A percentile compares a stretch with the other conserved stretches of the same genome.
Conservation (phyloP, 53 echinoderm and acorn worm genomes). For the Patiria pectinifera region DNA sequence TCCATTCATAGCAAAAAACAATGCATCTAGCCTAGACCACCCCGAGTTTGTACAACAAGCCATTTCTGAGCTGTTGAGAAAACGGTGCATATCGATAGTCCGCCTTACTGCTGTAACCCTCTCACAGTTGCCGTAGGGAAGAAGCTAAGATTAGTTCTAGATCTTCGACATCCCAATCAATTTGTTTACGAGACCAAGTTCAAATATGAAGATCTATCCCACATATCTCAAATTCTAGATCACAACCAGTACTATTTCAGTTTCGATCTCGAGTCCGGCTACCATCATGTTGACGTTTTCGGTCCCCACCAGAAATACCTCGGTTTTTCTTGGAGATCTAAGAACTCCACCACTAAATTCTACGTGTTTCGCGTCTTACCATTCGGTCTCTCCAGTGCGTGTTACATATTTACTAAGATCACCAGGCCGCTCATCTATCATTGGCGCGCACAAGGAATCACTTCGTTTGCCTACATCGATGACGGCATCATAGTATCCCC, state of each 20-base stretch:
- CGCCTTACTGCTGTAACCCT: constrained; percentile 54
- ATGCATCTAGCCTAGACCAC: constrained; percentile 29
- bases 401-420: constrained; percentile 56
- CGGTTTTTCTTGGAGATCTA: constrained; percentile 60
- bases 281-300: constrained; percentile 47
- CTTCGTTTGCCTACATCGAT: constrained; percentile 46
- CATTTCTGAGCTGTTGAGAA: constrained; percentile 3
- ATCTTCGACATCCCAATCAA: constrained; percentile 62
- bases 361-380: constrained; percentile 39
- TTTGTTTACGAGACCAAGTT: constrained; percentile 53
- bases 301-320: constrained; percentile 48
- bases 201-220: constrained; percentile 62
- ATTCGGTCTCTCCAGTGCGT: constrained; percentile 6
- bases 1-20: background rate
- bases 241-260: constrained; percentile 46
- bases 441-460: constrained; percentile 55
- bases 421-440: constrained; percentile 53
- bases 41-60: constrained; percentile 30
- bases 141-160: constrained; percentile 39
- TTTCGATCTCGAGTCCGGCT: constrained; percentile 61
- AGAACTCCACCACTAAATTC: background rate
- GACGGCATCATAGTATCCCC: constrained; percentile 54
- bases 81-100: background rate
- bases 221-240: constrained; percentile 51
- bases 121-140: constrained; percentile 51